A percentile compares a stretch with the other conserved stretches of the same genome.
These are phyloP conservation scores for Aphelenchoides fujianensis DNA, from an alignment of 1,140 invertebrate genomes.

Conservation along the genomic window DNA sequence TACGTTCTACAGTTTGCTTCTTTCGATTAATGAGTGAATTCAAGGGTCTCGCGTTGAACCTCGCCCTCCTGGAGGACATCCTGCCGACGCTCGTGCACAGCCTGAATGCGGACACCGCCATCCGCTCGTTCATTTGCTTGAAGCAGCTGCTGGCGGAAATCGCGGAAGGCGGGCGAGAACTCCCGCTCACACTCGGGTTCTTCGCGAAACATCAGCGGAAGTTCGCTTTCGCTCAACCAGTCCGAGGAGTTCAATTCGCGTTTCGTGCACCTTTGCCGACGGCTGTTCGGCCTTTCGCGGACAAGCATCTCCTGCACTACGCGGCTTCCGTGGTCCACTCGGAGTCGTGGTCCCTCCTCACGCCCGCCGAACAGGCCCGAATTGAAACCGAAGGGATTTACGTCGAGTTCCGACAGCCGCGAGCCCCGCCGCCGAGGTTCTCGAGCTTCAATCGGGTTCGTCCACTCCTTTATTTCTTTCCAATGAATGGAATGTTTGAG, in stretches of 20 bases:
- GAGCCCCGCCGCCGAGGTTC: constrained; percentile 53
- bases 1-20: constrained; percentile 30
- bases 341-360: constrained; percentile 47
- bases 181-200: neutral
- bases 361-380: constrained; percentile 41
- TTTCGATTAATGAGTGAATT: constrained; percentile 17
- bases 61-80: constrained; percentile 54
- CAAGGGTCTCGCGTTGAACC: constrained; percentile 56
- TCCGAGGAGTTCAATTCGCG: constrained; percentile 54
- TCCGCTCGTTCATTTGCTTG: constrained; percentile 55
- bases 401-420: constrained; percentile 53
- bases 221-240: constrained; percentile 10
- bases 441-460: constrained; percentile 54
- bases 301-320: constrained; percentile 58
- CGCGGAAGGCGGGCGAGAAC: neutral
- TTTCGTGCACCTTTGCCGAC: constrained; percentile 47
- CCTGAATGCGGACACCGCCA: constrained; percentile 50
- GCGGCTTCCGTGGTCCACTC: constrained; percentile 56
- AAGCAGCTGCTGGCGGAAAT: constrained; percentile 44
- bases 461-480: neutral
- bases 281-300: constrained; percentile 51
- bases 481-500: constrained; percentile 27
- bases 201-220: neutral
- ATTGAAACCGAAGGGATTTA: constrained; percentile 61
- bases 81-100: constrained; percentile 54